Percentiles rank a stretch among this genome's conserved stretches.
Evolutionary conservation across 1,140 invertebrate genomes (phyloP).

Genomic region (Sycobia sp.): DNA sequence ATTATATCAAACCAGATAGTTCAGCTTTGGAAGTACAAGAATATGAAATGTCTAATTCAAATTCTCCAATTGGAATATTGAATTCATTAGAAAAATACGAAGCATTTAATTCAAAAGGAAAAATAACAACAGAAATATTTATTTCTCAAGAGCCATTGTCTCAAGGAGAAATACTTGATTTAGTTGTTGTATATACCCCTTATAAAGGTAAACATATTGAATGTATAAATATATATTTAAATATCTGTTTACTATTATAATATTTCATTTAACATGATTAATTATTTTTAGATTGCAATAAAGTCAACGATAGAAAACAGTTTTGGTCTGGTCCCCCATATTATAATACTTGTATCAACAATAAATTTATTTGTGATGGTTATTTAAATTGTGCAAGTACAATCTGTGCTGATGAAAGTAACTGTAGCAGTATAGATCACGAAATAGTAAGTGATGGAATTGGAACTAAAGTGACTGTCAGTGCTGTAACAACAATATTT

Average conservation of each 20-base stretch:
- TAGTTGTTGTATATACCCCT: constrained; percentile 50
- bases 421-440: constrained; percentile 37
- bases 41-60: not conserved
- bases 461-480: constrained; percentile 55
- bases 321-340: constrained; percentile 11
- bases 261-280: not conserved
- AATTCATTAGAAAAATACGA: constrained; percentile 28
- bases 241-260: not conserved
- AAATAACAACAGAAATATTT: constrained; percentile 51
- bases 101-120: constrained; percentile 30
- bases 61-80: not conserved
- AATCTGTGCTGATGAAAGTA: constrained; percentile 49
- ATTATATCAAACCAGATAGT: not conserved
- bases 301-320: not conserved
- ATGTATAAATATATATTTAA: not conserved
- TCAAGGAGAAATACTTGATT: constrained; percentile 39
- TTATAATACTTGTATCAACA: constrained; percentile 46
- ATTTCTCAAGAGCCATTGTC: constrained; percentile 43
- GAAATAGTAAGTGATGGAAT: constrained; percentile 42
- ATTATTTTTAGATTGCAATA: constrained; percentile 41
- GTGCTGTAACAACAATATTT: constrained; percentile 53
- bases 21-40: not conserved
- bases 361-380: constrained; percentile 52
- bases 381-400: constrained; percentile 51
- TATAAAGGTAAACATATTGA: constrained; percentile 32